These are phyloP conservation scores for Leptoteleia sp. DNA, from an alignment of 1,140 invertebrate genomes.

Conservation along the genomic window DNA sequence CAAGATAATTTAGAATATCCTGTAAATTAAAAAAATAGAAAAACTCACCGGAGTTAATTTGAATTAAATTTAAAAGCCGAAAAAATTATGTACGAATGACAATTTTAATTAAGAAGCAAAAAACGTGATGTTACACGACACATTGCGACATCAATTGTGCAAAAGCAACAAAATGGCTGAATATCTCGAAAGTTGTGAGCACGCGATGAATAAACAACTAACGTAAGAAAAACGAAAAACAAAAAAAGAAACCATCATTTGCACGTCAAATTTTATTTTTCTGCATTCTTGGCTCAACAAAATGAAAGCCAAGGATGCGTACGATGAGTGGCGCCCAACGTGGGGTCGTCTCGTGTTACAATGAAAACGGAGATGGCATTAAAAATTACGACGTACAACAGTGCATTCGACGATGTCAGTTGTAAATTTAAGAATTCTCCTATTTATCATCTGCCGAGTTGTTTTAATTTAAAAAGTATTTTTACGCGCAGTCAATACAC, in stretches of 20 bases:
- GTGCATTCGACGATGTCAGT: slow-evolving; percentile 25
- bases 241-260: too few species aligned
- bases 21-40: too few species aligned
- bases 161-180: not conserved
- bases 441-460: slow-evolving; percentile 18
- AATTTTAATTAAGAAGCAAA: slow-evolving; percentile 2
- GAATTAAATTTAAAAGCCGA: too few species aligned
- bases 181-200: slow-evolving; percentile 12
- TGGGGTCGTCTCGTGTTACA: slow-evolving; percentile 22
- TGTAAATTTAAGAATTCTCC: slow-evolving; percentile 21
- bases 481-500: too few species aligned
- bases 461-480: slow-evolving; percentile 41
- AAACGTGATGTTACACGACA: not conserved
- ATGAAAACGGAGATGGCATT: slow-evolving; percentile 31
- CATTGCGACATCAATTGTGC: slow-evolving; percentile 31
- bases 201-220: slow-evolving; percentile 18
- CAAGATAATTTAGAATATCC: too few species aligned
- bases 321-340: slow-evolving; percentile 18
- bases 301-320: slow-evolving; percentile 38
- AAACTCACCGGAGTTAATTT: too few species aligned
- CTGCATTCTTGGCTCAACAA: slow-evolving; percentile 34
- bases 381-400: slow-evolving; percentile 27
- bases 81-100: too few species aligned
- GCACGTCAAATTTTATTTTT: slow-evolving; percentile 41
- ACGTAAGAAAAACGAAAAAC: too few species aligned